Base-by-base conservation (phyloP, 2,888 invertebrate genomes). In the Acronicta aceris region DNA sequence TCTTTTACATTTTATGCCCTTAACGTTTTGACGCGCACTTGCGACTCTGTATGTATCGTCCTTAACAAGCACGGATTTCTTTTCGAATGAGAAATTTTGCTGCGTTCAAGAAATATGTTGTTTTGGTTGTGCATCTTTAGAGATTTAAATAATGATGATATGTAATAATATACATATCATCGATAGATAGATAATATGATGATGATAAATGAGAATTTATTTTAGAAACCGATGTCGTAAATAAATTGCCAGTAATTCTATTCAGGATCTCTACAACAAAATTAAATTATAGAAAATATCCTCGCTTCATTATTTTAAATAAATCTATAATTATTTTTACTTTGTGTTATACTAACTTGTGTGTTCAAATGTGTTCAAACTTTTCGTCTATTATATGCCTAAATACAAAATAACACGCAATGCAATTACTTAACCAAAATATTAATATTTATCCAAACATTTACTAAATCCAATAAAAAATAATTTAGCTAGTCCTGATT, bases 1-100 rank as follows among this genome's bases (percentile, higher is more conserved):
- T 81, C 76, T 78, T 81, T 82, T 81, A 74, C 79, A 81, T 83
- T 84, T 84, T 81, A 82, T 82, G 75, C 84, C 76, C 80, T 81
- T 82, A 79, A 84, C 78, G 78, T 87, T 85, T 82, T 81, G 78
- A 85, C 83, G 84, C 79, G 82, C 79, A 79, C 84, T 81, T 80
- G 68, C 71, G 43, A 78, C 80, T 79, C 69, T 78, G 70, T 78
- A 82, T 84, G 81, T 84, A 85, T 83, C 81, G 81, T 81, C 65
- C 79, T 79, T 84, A 83, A 83, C 74, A 78, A 83, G 81, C 81
- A 64, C 54, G 76, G 73, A 76, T 74, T 76, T 74, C 76, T 82
- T 81, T 76, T 67, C 82, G 79, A 80, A 81, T 81, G 76, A 83
- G 64, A 68, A 71, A 51, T 68, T 79, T 74, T 72, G 71, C 69